These are phyloP conservation scores for Tuberolachnus salignus DNA, from an alignment of 2,888 invertebrate species.

Conservation along the genomic window DNA sequence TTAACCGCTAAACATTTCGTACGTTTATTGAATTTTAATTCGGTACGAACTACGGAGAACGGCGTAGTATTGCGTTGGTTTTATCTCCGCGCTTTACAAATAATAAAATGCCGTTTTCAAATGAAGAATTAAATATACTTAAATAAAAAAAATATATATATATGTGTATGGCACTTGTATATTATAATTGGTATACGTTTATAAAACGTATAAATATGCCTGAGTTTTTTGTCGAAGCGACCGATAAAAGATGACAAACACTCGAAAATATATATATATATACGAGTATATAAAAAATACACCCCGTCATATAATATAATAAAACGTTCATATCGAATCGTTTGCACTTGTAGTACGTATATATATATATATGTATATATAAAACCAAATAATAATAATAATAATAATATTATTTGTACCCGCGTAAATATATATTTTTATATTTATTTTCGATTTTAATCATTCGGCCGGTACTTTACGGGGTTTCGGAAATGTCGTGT, in stretches of 20 bases:
- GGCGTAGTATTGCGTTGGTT: background rate
- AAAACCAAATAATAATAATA: too few species aligned
- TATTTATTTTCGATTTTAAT: constrained; percentile 21
- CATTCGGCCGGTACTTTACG: background rate
- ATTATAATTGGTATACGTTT: too few species aligned
- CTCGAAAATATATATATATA: too few species aligned
- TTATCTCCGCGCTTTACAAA: too few species aligned
- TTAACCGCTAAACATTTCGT: constrained; percentile 8
- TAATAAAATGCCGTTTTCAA: background rate
- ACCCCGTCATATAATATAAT: background rate
- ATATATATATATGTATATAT: background rate
- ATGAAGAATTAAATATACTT: background rate
- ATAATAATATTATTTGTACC: too few species aligned
- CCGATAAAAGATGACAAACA: too few species aligned
- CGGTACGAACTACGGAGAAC: background rate
- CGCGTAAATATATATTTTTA: too few species aligned
- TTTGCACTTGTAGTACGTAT: background rate
- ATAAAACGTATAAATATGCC: too few species aligned
- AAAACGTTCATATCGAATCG: background rate
- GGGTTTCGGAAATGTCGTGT: constrained; percentile 13
- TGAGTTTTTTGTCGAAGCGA: too few species aligned
- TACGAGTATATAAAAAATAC: too few species aligned
- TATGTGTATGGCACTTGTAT: too few species aligned
- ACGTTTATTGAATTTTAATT: constrained; percentile 25
- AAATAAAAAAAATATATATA: too few species aligned